These are phyloP conservation scores for Heliocidaris erythrogramma DNA, from an alignment of 35 echinoderm and acorn worm genomes.

Conservation along the genomic window DNA sequence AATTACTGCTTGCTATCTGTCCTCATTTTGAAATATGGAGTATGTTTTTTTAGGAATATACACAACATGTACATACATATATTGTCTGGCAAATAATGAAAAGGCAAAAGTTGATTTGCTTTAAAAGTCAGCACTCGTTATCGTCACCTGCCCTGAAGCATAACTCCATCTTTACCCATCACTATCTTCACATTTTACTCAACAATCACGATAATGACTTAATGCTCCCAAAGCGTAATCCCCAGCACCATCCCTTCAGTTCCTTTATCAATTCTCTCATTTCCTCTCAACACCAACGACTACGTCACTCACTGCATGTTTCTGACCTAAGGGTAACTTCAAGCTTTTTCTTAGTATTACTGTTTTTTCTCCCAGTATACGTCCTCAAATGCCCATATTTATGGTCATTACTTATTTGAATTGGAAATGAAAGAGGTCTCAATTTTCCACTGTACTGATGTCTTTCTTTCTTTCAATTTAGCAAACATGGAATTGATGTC, in stretches of 20 bases:
- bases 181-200: background rate
- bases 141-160: too few species aligned
- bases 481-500: background rate
- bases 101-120: too few species aligned
- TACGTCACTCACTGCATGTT: background rate
- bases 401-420: slow-evolving; percentile 3
- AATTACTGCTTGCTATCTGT: too few species aligned
- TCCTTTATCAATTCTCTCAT: background rate
- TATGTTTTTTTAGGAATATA: too few species aligned
- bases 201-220: slow-evolving; percentile 33
- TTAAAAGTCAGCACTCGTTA: too few species aligned
- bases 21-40: too few species aligned
- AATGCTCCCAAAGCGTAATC: background rate
- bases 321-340: background rate
- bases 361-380: background rate
- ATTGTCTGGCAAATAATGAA: too few species aligned
- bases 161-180: background rate
- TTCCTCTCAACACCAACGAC: background rate
- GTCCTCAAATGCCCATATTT: background rate
- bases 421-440: background rate
- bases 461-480: background rate
- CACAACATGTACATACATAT: too few species aligned
- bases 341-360: background rate
- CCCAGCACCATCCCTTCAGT: background rate
- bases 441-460: background rate